Base-by-base conservation (phyloP, 2,113 vertebrate species). In the Oncorhynchus gorbuscha region DNA sequence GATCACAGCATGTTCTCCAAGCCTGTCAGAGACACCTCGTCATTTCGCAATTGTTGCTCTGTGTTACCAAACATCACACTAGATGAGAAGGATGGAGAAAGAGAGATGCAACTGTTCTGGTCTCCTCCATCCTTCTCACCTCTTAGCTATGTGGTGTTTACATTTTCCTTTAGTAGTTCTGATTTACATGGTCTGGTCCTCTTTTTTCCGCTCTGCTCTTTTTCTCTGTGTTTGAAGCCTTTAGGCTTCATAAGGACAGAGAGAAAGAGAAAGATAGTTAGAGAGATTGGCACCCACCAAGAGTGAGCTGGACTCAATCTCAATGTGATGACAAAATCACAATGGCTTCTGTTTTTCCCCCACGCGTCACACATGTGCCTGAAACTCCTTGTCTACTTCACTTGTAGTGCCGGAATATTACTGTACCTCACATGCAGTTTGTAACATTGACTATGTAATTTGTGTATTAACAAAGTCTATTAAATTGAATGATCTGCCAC, bases 201-300 rank as follows among this genome's bases (percentile, higher is more conserved):
- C 69, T 69, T 75, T 79, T 85, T 88, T 85, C 85, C 72, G 7
- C 70, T 82, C 85, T 79, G 79, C 75, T 80, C 73, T 69, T 85
- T 83, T 79, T 76, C 80, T 49, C 76, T 81, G 35, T 55, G 22
- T 74, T 75, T 73, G 69, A 85, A 79, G 62, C 80, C 81, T 83
- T 83, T 39, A 77, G 80, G 70, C 49, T 5, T 81, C 77, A 75
- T 75, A 49, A 24, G 11, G 66, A 55, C 22, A 20, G 28, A 49
- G 6, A 48, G 16, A 26, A 28, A 61, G 0, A 28, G 49, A 11
- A 22, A 39, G 32, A 39, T 30, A 62, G 28, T 61, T 28, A 13
- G 55, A 59, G 16, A 32, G 28, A 5, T 3, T 22, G 22, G 39
- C 39, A 45, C 9, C 39, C 39, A 45, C 39, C 39, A 45, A 45